Evolutionary conservation across 2,888 invertebrate genomes (phyloP), one percentile per base, ranked within the genome.

Genomic region (Ectemnius lituratus): DNA sequence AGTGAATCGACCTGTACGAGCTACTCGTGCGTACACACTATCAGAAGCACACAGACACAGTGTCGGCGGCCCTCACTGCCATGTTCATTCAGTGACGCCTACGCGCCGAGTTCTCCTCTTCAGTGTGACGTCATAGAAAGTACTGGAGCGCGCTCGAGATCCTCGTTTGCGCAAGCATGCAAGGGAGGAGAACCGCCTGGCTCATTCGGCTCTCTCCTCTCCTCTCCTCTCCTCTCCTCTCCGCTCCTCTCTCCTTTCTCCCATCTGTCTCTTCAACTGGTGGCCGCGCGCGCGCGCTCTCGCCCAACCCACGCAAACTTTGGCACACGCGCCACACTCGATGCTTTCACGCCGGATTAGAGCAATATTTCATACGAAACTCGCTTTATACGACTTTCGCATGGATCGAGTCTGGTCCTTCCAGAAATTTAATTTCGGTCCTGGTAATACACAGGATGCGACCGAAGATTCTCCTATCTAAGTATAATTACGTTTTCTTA

Each of bases 91-190:
- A 82, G 72, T 37, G 73, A 70, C 82, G 59, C 82, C 82, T 64
- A 71, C 82, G 72, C 79, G 71, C 58, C 11, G 3, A 23, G 23
- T 37, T 37, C 37, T 37, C 37, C 37, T 69, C 76, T 57, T 58
- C 70, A 28, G 27, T 5, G 68, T 86, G 88, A 86, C 87, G 87
- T 87, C 88, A 87, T 80, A 74, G 81, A 73, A 81, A 79, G 70
- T 67, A 67, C 72, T 66, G 73, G 77, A 75, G 77, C 76, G 75
- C 45, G 52, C 13, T 23, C 23, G 37, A 37, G 37, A 11, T 11
- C 37, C 37, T 37, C 37, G 37, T 37, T 37, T 37, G 37, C 37
- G 37, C 37, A 37, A 37, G 37, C 37, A 37, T 6, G 3, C 1
- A 11, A 6, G 8, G 37, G 37, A 37, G 3, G 23, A 27, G 66